Percentiles rank a stretch among this genome's conserved stretches.
phyloP scores from a whole-genome alignment of 1,140 invertebrate species.

The Leptopilina boulardi region DNA sequence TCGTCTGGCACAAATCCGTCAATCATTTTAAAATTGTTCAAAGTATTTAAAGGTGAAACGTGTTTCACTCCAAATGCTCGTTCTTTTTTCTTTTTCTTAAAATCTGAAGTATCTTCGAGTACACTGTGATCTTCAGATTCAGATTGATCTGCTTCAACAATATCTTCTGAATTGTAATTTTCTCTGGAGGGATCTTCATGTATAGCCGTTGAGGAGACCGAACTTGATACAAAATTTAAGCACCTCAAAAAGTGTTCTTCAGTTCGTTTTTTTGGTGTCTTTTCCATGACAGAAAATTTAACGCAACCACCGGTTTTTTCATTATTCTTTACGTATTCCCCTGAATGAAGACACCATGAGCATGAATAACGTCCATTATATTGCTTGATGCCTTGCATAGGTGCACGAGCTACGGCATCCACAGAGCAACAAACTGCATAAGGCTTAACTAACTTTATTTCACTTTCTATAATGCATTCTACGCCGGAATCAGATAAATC shows the following conservation, averaged over 20 bases:
- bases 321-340: background rate
- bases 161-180: too few relatives aligned
- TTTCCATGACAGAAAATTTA: constrained; percentile 25
- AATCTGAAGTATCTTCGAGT: too few relatives aligned
- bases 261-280: constrained; percentile 11
- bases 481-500: constrained; percentile 1
- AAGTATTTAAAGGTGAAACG: background rate
- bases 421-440: constrained; percentile 11
- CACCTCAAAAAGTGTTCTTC: constrained; percentile 1
- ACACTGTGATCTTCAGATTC: too few relatives aligned
- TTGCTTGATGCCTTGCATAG: constrained; percentile 38
- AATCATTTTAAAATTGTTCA: background rate
- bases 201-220: too few relatives aligned
- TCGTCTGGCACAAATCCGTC: background rate
- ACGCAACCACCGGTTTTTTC: background rate
- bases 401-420: constrained; percentile 34
- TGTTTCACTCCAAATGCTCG: background rate
- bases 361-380: constrained; percentile 31
- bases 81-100: background rate
- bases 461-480: constrained; percentile 28
- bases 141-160: too few relatives aligned
- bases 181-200: too few relatives aligned
- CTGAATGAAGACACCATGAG: constrained; percentile 30
- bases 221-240: background rate
- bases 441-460: background rate